Evolutionary conservation across 2,113 vertebrate species (phyloP), one percentile per base, ranked within the genome.

Genomic region (Antigone vipio): DNA sequence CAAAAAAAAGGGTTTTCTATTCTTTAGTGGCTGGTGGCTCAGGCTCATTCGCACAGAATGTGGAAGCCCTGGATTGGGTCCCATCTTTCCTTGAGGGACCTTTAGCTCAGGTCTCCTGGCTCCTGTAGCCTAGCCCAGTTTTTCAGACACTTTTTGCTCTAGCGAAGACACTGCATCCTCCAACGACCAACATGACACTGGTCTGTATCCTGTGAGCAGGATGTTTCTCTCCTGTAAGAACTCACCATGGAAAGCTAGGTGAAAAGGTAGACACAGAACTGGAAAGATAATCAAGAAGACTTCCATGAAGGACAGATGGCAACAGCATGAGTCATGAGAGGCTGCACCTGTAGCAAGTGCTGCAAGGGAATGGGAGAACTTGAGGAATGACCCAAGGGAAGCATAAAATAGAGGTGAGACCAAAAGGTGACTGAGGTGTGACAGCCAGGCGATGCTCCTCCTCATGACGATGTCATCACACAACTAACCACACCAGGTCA

Each of bases 1-100:
- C 59, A 91, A 88, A 95, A 93, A 30, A 92, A 95, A 92, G 94
- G 45, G 34, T 47, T 91, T 93, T 94, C 50, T 89, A 47, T 88
- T 88, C 45, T 92, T 90, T 56, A 66, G 82, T 69, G 67, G 71
- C 34, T 15, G 5, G 67, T 88, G 88, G 91, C 76, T 80, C 50
- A 73, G 72, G 32, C 67, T 92, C 23, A 42, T 42, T 85, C 11
- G 6, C 29, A 77, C 22, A 63, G 72, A 86, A 77, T 58, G 38
- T 59, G 64, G 72, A n/a, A 95, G 55, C 44, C 42, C 63, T 92
- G 94, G 83, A 83, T 1, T 38, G 23, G 15, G 32, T 93, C 86
- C 86, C 5, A 0, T 63, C 22, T 86, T 92, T 92, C 86, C 83
- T 84, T 77, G 83, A 74, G 63, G 50, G 69, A 85, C 60, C 73